Evolutionary conservation across 1,140 invertebrate species (phyloP).

Genomic region (Apis florea): DNA sequence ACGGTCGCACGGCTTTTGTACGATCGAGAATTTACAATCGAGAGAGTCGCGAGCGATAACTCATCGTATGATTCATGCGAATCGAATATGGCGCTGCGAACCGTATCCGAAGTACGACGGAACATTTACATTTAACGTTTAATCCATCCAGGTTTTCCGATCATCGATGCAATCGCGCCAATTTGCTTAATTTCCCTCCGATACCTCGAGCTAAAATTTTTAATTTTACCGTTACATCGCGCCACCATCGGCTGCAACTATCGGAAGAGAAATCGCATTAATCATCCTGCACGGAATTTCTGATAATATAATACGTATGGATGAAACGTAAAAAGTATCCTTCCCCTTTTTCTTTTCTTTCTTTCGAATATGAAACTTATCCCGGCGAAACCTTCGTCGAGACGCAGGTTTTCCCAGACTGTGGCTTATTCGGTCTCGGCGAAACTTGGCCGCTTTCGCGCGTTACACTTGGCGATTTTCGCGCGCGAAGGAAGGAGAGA

Average conservation of each 20-base stretch:
- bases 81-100: slow-evolving; percentile 18
- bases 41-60: slow-evolving; percentile 55
- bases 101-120: not conserved
- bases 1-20: slow-evolving; percentile 45
- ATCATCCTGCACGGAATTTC: not conserved
- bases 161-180: no score
- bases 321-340: no score
- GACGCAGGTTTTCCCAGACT: not conserved
- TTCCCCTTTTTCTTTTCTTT: not conserved
- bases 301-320: not conserved
- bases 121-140: not conserved
- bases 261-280: not conserved
- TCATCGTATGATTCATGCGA: slow-evolving; percentile 58
- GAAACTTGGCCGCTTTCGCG: slow-evolving; percentile 34
- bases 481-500: not conserved
- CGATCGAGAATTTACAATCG: slow-evolving; percentile 54
- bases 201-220: no score
- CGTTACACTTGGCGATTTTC: slow-evolving; percentile 33
- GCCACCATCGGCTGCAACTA: not conserved
- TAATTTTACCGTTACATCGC: no score
- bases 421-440: not conserved
- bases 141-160: no score
- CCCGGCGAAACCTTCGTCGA: not conserved
- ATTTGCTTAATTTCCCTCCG: no score
- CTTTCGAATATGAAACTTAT: not conserved